These are phyloP conservation scores for Lepilemur ruficaudatus DNA, from an alignment of 2,797 vertebrate genomes.

Conservation along the genomic window DNA sequence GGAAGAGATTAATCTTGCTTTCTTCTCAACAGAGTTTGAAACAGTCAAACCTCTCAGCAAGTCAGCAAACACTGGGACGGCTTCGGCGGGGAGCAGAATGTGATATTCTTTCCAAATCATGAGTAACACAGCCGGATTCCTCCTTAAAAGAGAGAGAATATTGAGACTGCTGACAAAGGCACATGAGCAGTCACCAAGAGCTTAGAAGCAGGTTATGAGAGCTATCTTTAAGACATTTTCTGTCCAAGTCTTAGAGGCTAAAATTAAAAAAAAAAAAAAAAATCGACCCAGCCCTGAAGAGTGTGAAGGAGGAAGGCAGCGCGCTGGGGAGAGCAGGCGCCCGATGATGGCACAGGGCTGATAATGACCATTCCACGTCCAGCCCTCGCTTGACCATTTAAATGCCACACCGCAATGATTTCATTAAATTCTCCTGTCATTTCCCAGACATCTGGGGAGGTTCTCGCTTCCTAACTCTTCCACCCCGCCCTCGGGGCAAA, in stretches of 20 bases:
- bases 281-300: background rate
- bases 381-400: background rate
- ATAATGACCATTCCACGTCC: background rate
- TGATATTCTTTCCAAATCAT: conserved; percentile 45
- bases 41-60: conserved; percentile 49
- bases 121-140: conserved; percentile 26
- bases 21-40: conserved; percentile 47
- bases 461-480: background rate
- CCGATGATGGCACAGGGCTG: background rate
- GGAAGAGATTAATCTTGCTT: conserved; percentile 44
- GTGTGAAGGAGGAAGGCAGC: background rate
- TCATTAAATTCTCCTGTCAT: background rate
- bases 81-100: background rate
- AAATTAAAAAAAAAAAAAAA: background rate
- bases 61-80: conserved; percentile 22
- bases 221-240: background rate
- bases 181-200: background rate
- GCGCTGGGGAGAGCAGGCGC: background rate
- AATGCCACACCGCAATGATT: background rate
- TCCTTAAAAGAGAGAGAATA: background rate
- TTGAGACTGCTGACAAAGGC: background rate
- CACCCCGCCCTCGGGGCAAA: background rate
- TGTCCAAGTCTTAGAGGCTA: background rate
- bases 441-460: background rate
- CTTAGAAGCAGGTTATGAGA: background rate